Percentiles rank a stretch among this genome's conserved stretches.
These are phyloP conservation scores for Alviniconcha marisindica DNA, from an alignment of 1,140 invertebrate genomes.

Conservation along the genomic window DNA sequence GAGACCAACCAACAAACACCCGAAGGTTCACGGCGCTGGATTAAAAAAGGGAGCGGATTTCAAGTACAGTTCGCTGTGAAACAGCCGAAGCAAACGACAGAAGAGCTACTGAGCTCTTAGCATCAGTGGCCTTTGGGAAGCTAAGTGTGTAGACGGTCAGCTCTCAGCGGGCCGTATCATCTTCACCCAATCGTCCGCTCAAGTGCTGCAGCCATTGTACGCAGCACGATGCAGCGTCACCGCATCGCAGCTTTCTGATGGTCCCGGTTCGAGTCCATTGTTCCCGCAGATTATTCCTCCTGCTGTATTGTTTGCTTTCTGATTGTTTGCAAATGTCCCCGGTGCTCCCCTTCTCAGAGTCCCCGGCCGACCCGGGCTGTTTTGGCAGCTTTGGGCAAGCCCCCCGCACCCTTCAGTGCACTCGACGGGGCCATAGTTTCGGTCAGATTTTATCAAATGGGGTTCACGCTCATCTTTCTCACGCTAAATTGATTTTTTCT, in stretches of 20 bases:
- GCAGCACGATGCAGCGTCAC: background rate
- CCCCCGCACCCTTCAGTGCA: too few species aligned
- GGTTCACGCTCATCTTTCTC: background rate
- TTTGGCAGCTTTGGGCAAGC: too few species aligned
- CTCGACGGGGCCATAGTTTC: too few species aligned
- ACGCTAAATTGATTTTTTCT: background rate
- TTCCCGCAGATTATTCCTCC: conserved; percentile 6
- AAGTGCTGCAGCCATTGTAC: background rate
- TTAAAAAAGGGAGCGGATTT: too few species aligned
- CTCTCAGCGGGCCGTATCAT: background rate
- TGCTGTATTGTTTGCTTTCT: background rate
- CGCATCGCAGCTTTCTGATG: background rate
- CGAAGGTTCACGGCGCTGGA: too few species aligned
- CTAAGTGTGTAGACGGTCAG: background rate
- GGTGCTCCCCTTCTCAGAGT: background rate
- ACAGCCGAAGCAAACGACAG: too few species aligned
- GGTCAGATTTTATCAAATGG: too few species aligned
- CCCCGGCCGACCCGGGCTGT: background rate
- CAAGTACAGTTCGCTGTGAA: too few species aligned
- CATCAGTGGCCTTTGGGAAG: background rate
- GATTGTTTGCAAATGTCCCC: conserved; percentile 9
- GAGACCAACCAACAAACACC: too few species aligned
- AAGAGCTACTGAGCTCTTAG: too few species aligned
- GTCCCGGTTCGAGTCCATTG: conserved; percentile 9
- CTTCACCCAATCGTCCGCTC: background rate